phyloP scores from a whole-genome alignment of 2,113 vertebrate genomes.

The Tupaia chinensis region DNA sequence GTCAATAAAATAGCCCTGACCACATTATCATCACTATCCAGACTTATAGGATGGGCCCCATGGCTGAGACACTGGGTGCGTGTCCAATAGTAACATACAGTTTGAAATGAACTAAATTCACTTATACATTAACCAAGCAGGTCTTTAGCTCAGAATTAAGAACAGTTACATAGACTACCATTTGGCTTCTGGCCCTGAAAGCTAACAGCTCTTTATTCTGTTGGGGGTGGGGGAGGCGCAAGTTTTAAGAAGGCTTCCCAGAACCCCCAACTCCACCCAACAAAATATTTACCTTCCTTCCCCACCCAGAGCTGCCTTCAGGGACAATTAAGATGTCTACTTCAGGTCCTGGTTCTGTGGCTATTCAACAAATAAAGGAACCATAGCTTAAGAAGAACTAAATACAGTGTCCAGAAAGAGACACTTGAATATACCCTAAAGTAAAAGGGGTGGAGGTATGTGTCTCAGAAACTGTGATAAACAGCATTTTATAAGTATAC shows the following conservation, averaged over 20 bases:
- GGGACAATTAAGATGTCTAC: background rate
- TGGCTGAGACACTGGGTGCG: background rate
- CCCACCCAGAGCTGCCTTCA: background rate
- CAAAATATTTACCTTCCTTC: background rate
- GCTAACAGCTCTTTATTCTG: conserved; percentile 1
- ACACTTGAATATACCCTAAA: background rate
- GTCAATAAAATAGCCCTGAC: conserved; percentile 49
- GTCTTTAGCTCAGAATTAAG: conserved; percentile 33
- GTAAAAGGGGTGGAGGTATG: background rate
- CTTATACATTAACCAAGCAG: conserved; percentile 6
- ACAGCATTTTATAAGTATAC: conserved; percentile 28
- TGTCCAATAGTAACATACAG: background rate
- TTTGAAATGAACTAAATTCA: conserved; percentile 41
- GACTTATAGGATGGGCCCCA: background rate
- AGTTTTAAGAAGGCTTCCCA: background rate
- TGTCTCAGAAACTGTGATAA: background rate
- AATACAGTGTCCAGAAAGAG: conserved; percentile 16
- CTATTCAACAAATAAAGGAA: conserved; percentile 33
- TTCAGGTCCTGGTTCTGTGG: background rate
- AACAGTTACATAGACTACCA: background rate
- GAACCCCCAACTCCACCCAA: background rate
- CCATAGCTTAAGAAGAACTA: background rate
- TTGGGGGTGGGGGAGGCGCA: background rate
- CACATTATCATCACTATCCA: conserved; percentile 20
- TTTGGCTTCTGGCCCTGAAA: background rate